phyloP scores from a whole-genome alignment of 2,797 vertebrate species.

The Ceryle rudis region DNA sequence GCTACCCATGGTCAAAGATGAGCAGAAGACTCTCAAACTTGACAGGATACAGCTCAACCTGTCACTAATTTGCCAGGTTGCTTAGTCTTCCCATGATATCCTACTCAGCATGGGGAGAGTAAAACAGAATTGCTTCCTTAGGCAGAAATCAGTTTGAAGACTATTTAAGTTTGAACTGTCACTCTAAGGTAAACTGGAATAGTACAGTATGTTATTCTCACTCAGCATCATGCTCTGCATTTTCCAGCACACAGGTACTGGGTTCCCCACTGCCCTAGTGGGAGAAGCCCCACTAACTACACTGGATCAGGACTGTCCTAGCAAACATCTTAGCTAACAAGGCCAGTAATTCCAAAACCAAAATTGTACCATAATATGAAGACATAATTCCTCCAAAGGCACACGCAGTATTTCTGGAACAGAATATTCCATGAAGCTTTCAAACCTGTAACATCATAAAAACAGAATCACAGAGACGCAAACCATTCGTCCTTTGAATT shows the following conservation, averaged over 20 bases:
- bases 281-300: background rate
- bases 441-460: slow-evolving; percentile 83
- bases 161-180: background rate
- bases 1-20: background rate
- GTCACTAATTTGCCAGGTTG: background rate
- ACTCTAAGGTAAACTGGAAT: background rate
- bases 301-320: background rate
- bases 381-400: slow-evolving; percentile 95
- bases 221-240: background rate
- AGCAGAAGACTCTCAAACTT: background rate
- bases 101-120: background rate
- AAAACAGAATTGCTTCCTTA: background rate
- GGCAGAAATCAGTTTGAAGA: background rate
- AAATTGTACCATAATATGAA: slow-evolving; percentile 93
- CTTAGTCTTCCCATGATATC: background rate
- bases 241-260: background rate
- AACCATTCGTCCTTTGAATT: background rate
- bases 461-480: background rate
- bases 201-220: background rate
- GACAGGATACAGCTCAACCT: background rate
- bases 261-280: background rate
- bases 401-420: slow-evolving; percentile 97
- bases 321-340: background rate
- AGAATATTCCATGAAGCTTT: slow-evolving; percentile 92
- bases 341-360: background rate